These are phyloP conservation scores for Lagorchestes hirsutus DNA, from an alignment of 2,797 vertebrate genomes.

Conservation along the genomic window DNA sequence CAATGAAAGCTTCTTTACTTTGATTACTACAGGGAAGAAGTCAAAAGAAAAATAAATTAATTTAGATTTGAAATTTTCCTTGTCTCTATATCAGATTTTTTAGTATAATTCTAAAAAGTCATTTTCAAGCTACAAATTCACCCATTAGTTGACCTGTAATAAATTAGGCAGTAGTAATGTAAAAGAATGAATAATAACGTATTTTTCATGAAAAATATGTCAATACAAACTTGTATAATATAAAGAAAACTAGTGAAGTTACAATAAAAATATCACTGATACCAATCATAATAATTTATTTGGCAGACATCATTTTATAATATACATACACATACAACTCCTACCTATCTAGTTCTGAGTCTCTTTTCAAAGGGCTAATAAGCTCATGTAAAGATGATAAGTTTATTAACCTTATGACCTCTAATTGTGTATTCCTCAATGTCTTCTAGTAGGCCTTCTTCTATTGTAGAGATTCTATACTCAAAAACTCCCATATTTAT, in stretches of 20 bases:
- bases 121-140: conserved; percentile 29
- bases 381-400: too few relatives aligned
- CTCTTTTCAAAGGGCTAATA: too few relatives aligned
- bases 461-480: not conserved
- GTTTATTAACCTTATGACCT: not conserved
- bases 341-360: not conserved
- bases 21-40: conserved; percentile 89
- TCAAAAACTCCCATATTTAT: not conserved
- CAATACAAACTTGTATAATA: conserved; percentile 12
- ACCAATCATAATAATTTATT: conserved; percentile 26
- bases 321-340: conserved; percentile 4
- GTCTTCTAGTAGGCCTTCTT: not conserved
- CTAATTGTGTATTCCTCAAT: not conserved
- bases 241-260: conserved; percentile 35
- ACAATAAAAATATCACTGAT: conserved; percentile 41
- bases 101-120: conserved; percentile 50
- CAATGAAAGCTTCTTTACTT: conserved; percentile 96
- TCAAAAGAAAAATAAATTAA: conserved; percentile 68
- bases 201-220: conserved; percentile 32
- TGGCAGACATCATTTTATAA: conserved; percentile 46
- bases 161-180: conserved; percentile 50
- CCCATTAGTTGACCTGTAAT: conserved; percentile 27
- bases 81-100: conserved; percentile 11
- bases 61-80: conserved; percentile 43
- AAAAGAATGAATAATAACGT: conserved; percentile 29